Evolutionary conservation across 2,888 invertebrate species (phyloP).

Genomic region (Neoscelio sp.): DNA sequence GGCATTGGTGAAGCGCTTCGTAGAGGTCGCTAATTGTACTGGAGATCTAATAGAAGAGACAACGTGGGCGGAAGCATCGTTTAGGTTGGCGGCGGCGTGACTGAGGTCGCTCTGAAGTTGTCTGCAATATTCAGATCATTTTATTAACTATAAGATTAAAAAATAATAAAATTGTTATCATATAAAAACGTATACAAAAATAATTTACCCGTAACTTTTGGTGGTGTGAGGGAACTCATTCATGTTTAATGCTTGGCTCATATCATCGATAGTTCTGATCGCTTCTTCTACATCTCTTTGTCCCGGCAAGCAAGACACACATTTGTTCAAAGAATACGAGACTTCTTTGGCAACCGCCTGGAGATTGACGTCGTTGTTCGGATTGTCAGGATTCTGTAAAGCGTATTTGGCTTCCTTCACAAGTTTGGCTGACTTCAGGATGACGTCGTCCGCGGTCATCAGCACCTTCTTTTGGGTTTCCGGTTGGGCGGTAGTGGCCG

Average conservation of each 20-base stretch:
- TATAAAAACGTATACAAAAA: neutral
- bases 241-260: conserved; percentile 89
- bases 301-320: conserved; percentile 95
- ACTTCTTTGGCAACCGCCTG: conserved; percentile 91
- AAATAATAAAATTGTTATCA: neutral
- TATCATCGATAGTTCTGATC: conserved; percentile 91
- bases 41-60: conserved; percentile 90
- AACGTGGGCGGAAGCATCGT: conserved; percentile 92
- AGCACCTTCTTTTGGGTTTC: conserved; percentile 86
- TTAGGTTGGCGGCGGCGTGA: conserved; percentile 92
- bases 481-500: conserved; percentile 87
- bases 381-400: conserved; percentile 87
- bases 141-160: too few relatives aligned
- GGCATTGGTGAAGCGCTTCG: conserved; percentile 91
- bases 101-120: conserved; percentile 94
- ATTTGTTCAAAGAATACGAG: conserved; percentile 85
- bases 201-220: conserved; percentile 87
- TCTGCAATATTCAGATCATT: conserved; percentile 78
- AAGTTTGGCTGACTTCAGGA: conserved; percentile 90
- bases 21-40: conserved; percentile 88
- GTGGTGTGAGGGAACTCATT: conserved; percentile 90
- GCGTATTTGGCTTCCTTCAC: conserved; percentile 93
- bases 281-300: conserved; percentile 97
- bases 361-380: conserved; percentile 85
- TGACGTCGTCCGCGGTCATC: conserved; percentile 90